Conservation (phyloP, 2,113 vertebrate genomes). For the Pituophis catenifer region DNA sequence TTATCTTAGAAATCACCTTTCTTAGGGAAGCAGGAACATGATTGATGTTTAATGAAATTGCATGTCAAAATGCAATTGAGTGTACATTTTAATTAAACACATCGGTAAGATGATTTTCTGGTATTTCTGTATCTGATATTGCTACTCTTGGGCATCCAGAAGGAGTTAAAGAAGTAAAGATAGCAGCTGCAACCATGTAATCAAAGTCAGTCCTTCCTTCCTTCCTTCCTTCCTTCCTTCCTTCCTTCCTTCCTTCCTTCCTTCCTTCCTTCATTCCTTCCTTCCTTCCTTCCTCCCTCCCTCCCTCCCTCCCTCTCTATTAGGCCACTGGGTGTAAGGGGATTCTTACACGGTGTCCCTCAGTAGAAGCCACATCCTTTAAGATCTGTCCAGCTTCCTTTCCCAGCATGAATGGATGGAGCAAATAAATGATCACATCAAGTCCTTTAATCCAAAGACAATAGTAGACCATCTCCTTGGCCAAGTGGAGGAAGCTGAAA, state of each 20-base stretch:
- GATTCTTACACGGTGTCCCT: not conserved
- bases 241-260: not conserved
- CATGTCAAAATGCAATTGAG: not conserved
- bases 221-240: no score
- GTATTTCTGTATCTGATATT: not conserved
- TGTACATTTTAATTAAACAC: not conserved
- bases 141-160: not conserved
- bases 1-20: not conserved
- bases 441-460: not conserved
- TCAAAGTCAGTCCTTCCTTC: not conserved
- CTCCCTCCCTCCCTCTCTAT: not conserved
- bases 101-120: not conserved
- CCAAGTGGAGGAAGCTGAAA: not conserved
- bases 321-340: not conserved
- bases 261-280: not conserved
- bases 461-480: not conserved
- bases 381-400: not conserved
- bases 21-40: not conserved
- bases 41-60: not conserved
- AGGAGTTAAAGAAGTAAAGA: not conserved
- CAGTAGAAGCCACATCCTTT: not conserved
- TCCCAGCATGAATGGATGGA: not conserved
- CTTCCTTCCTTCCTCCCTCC: no score
- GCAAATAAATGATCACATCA: not conserved
- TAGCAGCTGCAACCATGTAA: not conserved